Evolutionary conservation across 2,888 invertebrate species (phyloP).

Genomic region (Caenorhabditis doughertyi): DNA sequence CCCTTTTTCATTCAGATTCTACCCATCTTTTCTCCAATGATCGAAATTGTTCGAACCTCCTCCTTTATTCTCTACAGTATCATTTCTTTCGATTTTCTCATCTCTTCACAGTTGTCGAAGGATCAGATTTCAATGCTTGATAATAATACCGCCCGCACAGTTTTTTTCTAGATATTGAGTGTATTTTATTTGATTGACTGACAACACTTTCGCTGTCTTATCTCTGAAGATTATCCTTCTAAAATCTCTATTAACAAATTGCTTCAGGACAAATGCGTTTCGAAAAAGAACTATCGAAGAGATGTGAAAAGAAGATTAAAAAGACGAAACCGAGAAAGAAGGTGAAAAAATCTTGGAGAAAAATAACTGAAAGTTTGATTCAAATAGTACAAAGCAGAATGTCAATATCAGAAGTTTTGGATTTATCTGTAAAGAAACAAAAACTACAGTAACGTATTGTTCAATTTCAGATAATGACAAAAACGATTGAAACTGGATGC

Average conservation of each 20-base stretch:
- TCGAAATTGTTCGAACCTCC: background rate
- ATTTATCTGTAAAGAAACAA: constrained; percentile 1
- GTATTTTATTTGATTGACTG: background rate
- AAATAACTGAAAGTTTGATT: background rate
- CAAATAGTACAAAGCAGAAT: background rate
- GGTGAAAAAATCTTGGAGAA: background rate
- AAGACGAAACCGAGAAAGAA: background rate
- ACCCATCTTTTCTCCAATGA: background rate
- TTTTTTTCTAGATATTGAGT: background rate
- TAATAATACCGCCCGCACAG: constrained; percentile 11
- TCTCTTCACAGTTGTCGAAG: background rate
- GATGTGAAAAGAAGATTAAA: background rate
- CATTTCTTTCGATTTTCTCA: background rate
- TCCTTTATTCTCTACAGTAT: background rate
- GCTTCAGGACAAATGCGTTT: background rate
- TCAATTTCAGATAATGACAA: constrained; percentile 1
- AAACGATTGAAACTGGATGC: background rate
- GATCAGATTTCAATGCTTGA: constrained; percentile 10
- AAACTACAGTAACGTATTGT: background rate
- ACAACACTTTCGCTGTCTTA: background rate
- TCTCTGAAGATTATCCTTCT: background rate
- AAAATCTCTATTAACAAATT: background rate
- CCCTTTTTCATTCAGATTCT: background rate
- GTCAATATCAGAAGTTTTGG: constrained; percentile 11
- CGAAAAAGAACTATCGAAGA: background rate